Percentiles rank a stretch among this genome's conserved stretches.
Conservation (phyloP, 2,888 invertebrate genomes). For the Meteorus cinctellus region DNA sequence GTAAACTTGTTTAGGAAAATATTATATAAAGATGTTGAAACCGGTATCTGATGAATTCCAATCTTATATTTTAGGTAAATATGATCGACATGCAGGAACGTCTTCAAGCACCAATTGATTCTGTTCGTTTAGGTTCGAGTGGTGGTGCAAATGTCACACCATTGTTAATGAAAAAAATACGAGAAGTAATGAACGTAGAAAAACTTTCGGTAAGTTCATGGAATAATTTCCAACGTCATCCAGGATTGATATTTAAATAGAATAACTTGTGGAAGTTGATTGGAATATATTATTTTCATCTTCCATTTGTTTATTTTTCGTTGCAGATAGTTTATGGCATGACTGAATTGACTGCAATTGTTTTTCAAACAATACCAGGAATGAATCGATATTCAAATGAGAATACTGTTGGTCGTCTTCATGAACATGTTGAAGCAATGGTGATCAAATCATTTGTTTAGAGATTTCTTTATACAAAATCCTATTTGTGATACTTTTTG, state of each 20-base stretch:
- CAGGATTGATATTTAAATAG: no score
- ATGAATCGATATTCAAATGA: conserved; percentile 73
- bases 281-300: no score
- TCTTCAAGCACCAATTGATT: conserved; percentile 73
- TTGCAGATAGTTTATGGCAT: conserved; percentile 77
- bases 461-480: not conserved
- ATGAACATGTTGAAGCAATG: conserved; percentile 78
- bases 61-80: conserved; percentile 76
- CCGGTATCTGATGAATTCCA: not conserved
- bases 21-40: not conserved
- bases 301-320: not conserved
- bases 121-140: conserved; percentile 77
- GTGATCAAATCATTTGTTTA: conserved; percentile 61
- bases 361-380: conserved; percentile 75
- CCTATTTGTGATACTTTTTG: not conserved
- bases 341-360: conserved; percentile 77
- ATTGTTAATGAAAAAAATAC: conserved; percentile 76
- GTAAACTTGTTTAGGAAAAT: not conserved
- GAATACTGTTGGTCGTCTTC: conserved; percentile 76
- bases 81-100: conserved; percentile 76
- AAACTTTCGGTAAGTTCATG: conserved; percentile 73
- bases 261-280: no score
- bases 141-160: conserved; percentile 85
- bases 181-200: conserved; percentile 73
- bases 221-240: not conserved